Percentiles rank a stretch among this genome's conserved stretches.
Conservation (phyloP, 1,140 invertebrate species). For the Aphelenchoides besseyi region DNA sequence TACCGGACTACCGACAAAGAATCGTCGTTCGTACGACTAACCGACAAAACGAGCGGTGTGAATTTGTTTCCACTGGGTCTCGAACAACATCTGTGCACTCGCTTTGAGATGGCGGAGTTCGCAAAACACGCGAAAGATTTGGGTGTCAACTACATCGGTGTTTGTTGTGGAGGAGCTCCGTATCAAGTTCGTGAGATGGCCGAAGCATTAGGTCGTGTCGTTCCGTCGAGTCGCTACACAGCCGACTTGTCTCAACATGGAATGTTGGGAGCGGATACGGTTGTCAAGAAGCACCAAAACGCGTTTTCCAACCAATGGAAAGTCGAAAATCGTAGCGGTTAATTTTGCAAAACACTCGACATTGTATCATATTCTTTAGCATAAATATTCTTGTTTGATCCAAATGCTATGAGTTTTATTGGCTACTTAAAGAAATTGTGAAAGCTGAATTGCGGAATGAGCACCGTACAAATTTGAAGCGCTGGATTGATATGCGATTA, state of each 20-base stretch:
- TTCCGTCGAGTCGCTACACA: constrained; percentile 30
- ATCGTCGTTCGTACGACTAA: constrained; percentile 19
- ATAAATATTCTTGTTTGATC: too few species aligned
- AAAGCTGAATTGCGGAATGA: too few species aligned
- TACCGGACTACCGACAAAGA: constrained; percentile 12
- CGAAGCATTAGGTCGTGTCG: constrained; percentile 48
- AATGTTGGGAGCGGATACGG: background rate
- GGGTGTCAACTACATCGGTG: constrained; percentile 61
- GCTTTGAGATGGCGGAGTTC: constrained; percentile 50
- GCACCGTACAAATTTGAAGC: too few species aligned
- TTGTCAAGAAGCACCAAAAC: constrained; percentile 7
- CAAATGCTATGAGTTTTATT: too few species aligned
- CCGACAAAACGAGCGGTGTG: constrained; percentile 34
- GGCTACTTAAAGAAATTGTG: too few species aligned
- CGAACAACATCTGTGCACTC: constrained; percentile 32
- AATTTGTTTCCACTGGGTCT: constrained; percentile 47
- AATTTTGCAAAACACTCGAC: too few species aligned
- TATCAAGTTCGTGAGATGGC: constrained; percentile 54
- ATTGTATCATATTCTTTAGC: too few species aligned
- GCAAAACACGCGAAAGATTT: constrained; percentile 53
- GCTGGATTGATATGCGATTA: too few species aligned
- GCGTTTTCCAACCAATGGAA: background rate
- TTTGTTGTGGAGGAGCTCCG: constrained; percentile 61
- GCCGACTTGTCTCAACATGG: constrained; percentile 6
- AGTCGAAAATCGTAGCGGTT: background rate